Percentiles rank a stretch among this genome's conserved stretches.
Evolutionary conservation across 2,888 invertebrate species (phyloP).

Genomic region (Tetragnatha montana): DNA sequence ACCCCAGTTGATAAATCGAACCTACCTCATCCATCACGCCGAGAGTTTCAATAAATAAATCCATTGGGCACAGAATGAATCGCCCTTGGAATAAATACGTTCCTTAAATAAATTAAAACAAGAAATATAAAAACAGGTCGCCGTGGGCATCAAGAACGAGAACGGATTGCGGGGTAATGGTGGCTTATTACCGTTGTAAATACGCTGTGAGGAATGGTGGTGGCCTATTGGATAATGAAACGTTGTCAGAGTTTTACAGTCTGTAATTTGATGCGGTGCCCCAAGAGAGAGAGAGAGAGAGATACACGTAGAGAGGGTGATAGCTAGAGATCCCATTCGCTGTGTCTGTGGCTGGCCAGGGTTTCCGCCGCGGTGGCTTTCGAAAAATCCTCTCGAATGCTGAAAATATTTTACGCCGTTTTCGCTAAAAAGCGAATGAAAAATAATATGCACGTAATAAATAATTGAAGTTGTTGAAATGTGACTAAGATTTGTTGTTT

Average conservation of each 20-base stretch:
- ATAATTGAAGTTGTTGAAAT: no score
- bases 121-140: not conserved
- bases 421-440: no score
- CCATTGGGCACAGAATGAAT: not conserved
- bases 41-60: slow-evolving; percentile 17
- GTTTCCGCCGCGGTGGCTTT: no score
- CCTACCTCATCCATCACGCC: not conserved
- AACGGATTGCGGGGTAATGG: slow-evolving; percentile 37
- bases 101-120: no score
- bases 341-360: no score
- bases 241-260: slow-evolving; percentile 44
- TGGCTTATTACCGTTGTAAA: slow-evolving; percentile 22
- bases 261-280: slow-evolving; percentile 46
- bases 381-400: no score
- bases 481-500: no score
- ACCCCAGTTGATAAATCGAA: slow-evolving; percentile 33
- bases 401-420: no score
- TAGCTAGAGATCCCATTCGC: not conserved
- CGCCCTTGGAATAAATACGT: slow-evolving; percentile 5
- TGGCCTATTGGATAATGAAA: slow-evolving; percentile 62
- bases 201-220: slow-evolving; percentile 40
- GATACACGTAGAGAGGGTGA: not conserved
- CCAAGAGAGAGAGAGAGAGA: slow-evolving; percentile 32
- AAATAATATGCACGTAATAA: no score
- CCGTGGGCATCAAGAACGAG: not conserved